These are phyloP conservation scores for Bellardia pandia DNA, from an alignment of 2,888 invertebrate species.

Conservation along the genomic window DNA sequence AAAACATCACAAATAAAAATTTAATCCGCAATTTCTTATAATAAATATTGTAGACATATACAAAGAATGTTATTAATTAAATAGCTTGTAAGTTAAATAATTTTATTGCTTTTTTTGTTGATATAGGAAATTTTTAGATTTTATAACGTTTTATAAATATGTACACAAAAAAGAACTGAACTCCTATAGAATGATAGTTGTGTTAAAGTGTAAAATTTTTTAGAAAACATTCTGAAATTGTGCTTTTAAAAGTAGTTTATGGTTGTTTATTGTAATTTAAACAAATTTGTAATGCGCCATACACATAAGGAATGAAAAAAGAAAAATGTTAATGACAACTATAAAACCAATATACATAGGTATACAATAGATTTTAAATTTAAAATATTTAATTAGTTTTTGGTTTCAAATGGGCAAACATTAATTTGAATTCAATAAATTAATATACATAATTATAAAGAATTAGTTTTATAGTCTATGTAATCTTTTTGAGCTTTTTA, in stretches of 20 bases:
- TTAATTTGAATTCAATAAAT: too few species aligned
- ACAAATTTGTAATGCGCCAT: slow-evolving; percentile 5
- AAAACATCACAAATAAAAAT: slow-evolving; percentile 26
- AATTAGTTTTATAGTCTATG: too few species aligned
- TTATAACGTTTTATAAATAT: neutral
- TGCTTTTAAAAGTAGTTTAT: neutral
- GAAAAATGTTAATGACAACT: too few species aligned
- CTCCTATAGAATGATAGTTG: neutral
- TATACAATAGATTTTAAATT: too few species aligned
- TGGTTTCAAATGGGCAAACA: too few species aligned
- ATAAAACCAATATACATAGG: too few species aligned
- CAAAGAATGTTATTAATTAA: neutral
- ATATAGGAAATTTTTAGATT: slow-evolving; percentile 1
- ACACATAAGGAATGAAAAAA: neutral
- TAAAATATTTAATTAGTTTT: too few species aligned
- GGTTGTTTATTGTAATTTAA: neutral
- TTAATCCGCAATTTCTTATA: slow-evolving; percentile 25
- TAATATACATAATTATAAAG: too few species aligned
- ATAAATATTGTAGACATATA: neutral
- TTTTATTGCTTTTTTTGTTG: slow-evolving; percentile 37
- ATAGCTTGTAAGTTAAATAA: slow-evolving; percentile 26
- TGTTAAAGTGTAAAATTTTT: neutral
- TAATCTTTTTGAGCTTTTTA: too few species aligned
- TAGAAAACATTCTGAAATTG: neutral
- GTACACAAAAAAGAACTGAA: neutral